Percentiles rank a stretch among this genome's conserved stretches.
phyloP scores from a whole-genome alignment of 2,797 vertebrate species.

The Anguilla megastoma region DNA sequence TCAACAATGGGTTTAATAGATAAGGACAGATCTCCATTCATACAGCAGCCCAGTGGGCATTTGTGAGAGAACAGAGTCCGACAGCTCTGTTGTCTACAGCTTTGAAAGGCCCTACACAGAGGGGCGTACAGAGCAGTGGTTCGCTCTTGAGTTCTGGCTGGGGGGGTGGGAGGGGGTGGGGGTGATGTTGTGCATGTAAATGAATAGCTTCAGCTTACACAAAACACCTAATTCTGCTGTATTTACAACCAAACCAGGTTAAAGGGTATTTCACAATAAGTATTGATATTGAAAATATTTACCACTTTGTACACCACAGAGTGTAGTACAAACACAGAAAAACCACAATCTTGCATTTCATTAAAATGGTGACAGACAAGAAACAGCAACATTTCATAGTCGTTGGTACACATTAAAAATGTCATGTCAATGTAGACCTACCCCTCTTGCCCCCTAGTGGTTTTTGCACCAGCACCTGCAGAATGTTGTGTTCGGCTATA shows the following conservation, averaged over 20 bases:
- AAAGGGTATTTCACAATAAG: background rate
- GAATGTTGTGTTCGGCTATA: too few relatives aligned
- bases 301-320: background rate
- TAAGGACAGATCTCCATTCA: constrained; percentile 18
- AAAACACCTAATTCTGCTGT: background rate
- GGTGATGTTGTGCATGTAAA: background rate
- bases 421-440: too few relatives aligned
- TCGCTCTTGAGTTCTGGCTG: background rate
- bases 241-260: background rate
- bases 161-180: background rate
- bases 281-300: background rate
- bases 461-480: too few relatives aligned
- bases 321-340: background rate
- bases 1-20: background rate
- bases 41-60: background rate
- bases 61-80: background rate
- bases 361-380: background rate
- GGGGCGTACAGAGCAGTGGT: background rate
- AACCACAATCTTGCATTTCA: background rate
- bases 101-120: background rate
- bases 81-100: constrained; percentile 1
- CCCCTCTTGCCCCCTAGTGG: too few relatives aligned
- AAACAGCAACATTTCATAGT: background rate
- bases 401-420: too few relatives aligned
- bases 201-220: background rate